Evolutionary conservation across 2,797 vertebrate species (phyloP), one percentile per base, ranked within the genome.

Genomic region (Ciconia nigra): DNA sequence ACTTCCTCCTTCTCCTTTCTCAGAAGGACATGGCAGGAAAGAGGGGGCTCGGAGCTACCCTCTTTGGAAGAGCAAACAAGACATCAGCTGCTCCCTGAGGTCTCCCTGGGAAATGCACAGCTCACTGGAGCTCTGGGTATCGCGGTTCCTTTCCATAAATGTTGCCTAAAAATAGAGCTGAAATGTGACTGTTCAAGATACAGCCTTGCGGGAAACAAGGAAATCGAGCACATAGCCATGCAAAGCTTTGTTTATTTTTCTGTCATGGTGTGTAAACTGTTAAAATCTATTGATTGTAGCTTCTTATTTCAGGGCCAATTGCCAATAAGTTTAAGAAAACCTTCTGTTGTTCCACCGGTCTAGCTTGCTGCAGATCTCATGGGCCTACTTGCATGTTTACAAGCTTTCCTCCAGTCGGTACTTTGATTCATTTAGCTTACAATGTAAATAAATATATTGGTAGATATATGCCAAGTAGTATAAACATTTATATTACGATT

Each of bases 201-300:
- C 7, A 86, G 73, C 47, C 73, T 80, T 79, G 74, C 3, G n/a
- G 85, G 94, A 97, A 97, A 97, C 81, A 95, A 83, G 92, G 95
- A 97, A 96, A 91, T 41, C 1, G 37, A 97, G 76, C 81, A 65
- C 31, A 83, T 18, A 90, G 55, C 28, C 22, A 29, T 39, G 67
- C 92, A 90, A 86, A 92, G 72, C 72, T 93, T 89, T 94, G 80
- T 87, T 97, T 96, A 76, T 96, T 97, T 97, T 95, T 78, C 76
- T 74, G 2, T 67, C 0, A 0, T 77, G 66, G 18, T 72, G 62
- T 88, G 63, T 83, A 91, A 96, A 94, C 46, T 90, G 76, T 63
- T 93, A 93, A 94, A 96, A 86, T 77, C 41, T 62, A 81, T 92
- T 52, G 83, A 93, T 52, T 84, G 57, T 7, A 55, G n/a, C 73